Conservation (phyloP, 2,888 invertebrate genomes). For the Boloria selene region DNA sequence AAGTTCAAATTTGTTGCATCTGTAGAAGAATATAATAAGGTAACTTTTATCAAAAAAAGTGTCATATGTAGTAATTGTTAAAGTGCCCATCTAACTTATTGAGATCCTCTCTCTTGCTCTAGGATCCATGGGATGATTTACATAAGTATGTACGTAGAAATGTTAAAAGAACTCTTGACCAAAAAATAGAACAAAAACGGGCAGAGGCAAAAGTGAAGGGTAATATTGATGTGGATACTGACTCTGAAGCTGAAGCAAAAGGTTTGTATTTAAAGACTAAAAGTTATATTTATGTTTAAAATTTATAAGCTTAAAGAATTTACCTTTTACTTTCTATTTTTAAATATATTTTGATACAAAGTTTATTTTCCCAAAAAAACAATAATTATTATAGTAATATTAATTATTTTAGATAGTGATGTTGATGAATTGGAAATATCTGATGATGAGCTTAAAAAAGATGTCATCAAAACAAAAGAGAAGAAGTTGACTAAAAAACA, state of each 20-base stretch:
- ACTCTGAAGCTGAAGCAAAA: slow-evolving; percentile 70
- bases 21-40: slow-evolving; percentile 89
- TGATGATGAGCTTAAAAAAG: slow-evolving; percentile 89
- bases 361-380: too few species aligned
- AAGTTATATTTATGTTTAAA: background rate
- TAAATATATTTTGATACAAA: too few species aligned
- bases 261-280: slow-evolving; percentile 24
- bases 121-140: slow-evolving; percentile 91
- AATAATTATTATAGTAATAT: too few species aligned
- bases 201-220: slow-evolving; percentile 72
- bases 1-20: slow-evolving; percentile 91
- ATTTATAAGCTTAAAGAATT: background rate
- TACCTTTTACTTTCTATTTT: background rate
- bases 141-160: slow-evolving; percentile 91
- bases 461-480: slow-evolving; percentile 86
- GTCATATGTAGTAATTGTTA: background rate
- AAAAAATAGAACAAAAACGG: slow-evolving; percentile 86
- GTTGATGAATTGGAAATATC: slow-evolving; percentile 85
- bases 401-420: slow-evolving; percentile 57
- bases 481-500: slow-evolving; percentile 81
- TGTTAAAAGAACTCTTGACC: slow-evolving; percentile 90
- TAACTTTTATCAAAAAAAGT: slow-evolving; percentile 40
- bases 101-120: slow-evolving; percentile 26
- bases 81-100: background rate
- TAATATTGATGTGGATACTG: slow-evolving; percentile 75